Evolutionary conservation across 1,140 invertebrate species (phyloP), one percentile per base, ranked within the genome.

Genomic region (Coelopa frigida): DNA sequence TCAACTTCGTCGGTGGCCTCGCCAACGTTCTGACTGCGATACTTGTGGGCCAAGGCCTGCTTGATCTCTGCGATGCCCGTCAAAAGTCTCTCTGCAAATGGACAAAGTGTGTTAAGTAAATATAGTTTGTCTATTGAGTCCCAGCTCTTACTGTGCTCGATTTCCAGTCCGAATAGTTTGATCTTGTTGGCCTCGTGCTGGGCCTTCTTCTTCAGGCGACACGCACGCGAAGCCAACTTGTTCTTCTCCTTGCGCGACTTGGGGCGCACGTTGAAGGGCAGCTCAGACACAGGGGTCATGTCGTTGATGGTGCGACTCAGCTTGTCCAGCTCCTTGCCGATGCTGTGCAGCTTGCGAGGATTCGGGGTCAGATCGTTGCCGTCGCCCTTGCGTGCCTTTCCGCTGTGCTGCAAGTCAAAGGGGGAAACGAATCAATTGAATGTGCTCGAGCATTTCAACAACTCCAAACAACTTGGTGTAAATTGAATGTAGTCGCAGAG

Each of bases 171-270:
- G 70, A 82, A 87, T 3, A 97, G 73, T 75, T 98, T 98, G 26
- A 98, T 82, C 72, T 94, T 94, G 61, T 94, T 94, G 3, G 90
- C 90, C 71, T 94, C 90, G 67, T 94, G 90, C 68, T 94, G 90
- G 10, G 90, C 90, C 70, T 94, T 94, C 67, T 94, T 94, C 75
- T 94, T 94, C 50, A 94, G 73, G 42, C 94, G 78, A 71, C 94
- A 98, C 23, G 93, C 94, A 43, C 94, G 83, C 0, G 94, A 97
- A 5, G 94, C 94, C 20, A 97, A 73, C 74, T 98, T 98, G 68
- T 98, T 98, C 64, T 98, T 98, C 70, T 98, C 94, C 70, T 96
- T 96, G 18, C 93, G 80, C 6, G 91, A 92, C 69, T 92, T 94
- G 3, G 89, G 87, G 51, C 92, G 75, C 2, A 84, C 82, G 59